phyloP scores from a whole-genome alignment of 2,888 invertebrate genomes.

The Erebia aethiops region DNA sequence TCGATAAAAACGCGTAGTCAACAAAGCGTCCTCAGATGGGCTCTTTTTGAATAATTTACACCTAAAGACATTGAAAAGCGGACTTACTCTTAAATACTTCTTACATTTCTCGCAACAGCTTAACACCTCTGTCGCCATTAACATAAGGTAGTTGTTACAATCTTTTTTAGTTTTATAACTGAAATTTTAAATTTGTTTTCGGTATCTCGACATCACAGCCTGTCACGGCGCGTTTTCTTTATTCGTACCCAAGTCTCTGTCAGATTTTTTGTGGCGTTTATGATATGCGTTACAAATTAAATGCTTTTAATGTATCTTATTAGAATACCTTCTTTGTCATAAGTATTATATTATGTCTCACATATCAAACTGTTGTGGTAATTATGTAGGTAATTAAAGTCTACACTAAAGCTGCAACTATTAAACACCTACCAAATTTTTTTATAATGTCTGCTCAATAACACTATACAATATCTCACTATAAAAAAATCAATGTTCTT shows the following conservation, averaged over 20 bases:
- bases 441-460: too few relatives aligned
- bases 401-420: neutral
- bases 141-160: constrained; percentile 40
- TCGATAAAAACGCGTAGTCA: constrained; percentile 64
- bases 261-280: constrained; percentile 57
- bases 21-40: constrained; percentile 66
- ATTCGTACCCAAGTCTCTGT: constrained; percentile 65
- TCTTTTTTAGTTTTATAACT: constrained; percentile 31
- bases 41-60: constrained; percentile 78
- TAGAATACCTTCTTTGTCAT: constrained; percentile 40
- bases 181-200: constrained; percentile 21
- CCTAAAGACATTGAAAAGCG: constrained; percentile 68
- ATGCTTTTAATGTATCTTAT: constrained; percentile 61
- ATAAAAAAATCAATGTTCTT: too few relatives aligned
- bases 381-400: constrained; percentile 6
- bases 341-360: neutral
- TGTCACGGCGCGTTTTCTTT: constrained; percentile 52
- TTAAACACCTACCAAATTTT: neutral
- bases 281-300: constrained; percentile 58
- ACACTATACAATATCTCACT: too few relatives aligned
- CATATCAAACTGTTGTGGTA: constrained; percentile 2
- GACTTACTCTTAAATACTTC: constrained; percentile 50
- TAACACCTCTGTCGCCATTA: constrained; percentile 41
- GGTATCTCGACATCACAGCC: constrained; percentile 32
- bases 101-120: constrained; percentile 25